Evolutionary conservation across 1,140 invertebrate species (phyloP), one percentile per base, ranked within the genome.

Genomic region (Hycleus phaleratus): DNA sequence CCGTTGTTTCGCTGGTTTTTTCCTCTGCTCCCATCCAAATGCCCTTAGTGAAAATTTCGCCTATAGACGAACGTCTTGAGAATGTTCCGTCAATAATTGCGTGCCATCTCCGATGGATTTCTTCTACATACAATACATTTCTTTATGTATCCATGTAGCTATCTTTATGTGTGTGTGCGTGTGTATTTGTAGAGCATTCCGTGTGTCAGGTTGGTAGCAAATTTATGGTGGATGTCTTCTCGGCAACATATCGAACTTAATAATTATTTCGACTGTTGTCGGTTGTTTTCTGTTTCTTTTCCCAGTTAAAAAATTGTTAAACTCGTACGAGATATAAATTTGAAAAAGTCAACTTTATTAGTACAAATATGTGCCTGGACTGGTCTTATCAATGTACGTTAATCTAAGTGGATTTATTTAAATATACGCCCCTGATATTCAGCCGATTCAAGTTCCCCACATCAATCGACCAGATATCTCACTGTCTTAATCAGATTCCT

Each of bases 341-440:
- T 32, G 32, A 32, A 32, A 32, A 32, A 32, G 32, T 32, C 32
- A 32, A 26, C 43, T 55, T 60, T 54, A 56, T 53, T 60, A 60
- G 47, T 56, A 51, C 59, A 58, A 53, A 61, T 58, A 60, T 63
- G 59, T 52, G 51, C 48, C 58, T 48, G 62, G 56, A 45, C 40
- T 46, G 18, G 26, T 4, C 11, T 44, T 53, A 62, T 60, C 61
- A 63, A 54, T 63, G 49, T 60, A 50, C 48, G 48, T 32, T 32
- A 32, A 60, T 63, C 58, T 63, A 49, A 60, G 52, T 48, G 58
- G 60, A 61, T 61, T 61, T 61, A 63, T 63, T 60, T 60, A 40
- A 32, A 32, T 32, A 32, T 32, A 32, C 7, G 7, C 7, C 4
- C 7, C 4, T 4, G 32, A 32, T 32, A 32, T 32, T 57, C 46